phyloP scores from a whole-genome alignment of 2,888 invertebrate genomes.

The Pseudolycoriella hygida region DNA sequence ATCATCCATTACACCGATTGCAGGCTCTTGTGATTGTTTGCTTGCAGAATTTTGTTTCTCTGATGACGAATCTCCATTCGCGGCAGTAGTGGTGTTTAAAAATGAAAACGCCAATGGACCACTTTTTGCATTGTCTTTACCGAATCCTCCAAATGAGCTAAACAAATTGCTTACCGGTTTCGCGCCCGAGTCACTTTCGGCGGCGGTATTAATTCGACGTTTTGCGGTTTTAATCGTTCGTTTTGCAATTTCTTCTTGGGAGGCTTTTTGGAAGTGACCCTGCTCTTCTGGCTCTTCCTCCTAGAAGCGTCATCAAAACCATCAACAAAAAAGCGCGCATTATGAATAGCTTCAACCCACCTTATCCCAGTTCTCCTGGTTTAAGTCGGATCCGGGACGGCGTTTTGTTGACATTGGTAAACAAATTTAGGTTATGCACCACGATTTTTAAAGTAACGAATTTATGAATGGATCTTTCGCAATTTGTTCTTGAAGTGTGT shows the following conservation, averaged over 20 bases:
- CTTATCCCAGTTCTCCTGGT: conserved; percentile 71
- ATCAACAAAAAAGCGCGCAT: too few species aligned
- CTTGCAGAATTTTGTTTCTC: neutral
- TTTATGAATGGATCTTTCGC: too few species aligned
- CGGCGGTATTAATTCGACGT: conserved; percentile 31
- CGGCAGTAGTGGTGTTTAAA: conserved; percentile 13
- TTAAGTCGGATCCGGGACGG: conserved; percentile 52
- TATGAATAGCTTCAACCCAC: too few species aligned
- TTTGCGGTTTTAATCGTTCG: conserved; percentile 67
- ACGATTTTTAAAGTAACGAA: too few species aligned
- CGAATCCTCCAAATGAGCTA: conserved; percentile 27
- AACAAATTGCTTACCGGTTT: conserved; percentile 33
- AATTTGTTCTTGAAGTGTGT: too few species aligned
- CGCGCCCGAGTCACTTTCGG: neutral
- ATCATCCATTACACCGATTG: conserved; percentile 15
- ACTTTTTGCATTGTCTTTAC: conserved; percentile 12
- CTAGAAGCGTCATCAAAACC: too few species aligned
- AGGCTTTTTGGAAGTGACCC: conserved; percentile 50
- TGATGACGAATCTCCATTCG: conserved; percentile 10
- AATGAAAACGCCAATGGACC: neutral
- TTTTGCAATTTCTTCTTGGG: conserved; percentile 49
- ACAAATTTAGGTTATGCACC: neutral
- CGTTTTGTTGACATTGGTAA: conserved; percentile 52
- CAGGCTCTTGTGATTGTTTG: neutral
- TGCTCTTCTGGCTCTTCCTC: conserved; percentile 60